Evolutionary conservation across 2,888 invertebrate genomes (phyloP).

Genomic region (Caenorhabditis parvicauda): DNA sequence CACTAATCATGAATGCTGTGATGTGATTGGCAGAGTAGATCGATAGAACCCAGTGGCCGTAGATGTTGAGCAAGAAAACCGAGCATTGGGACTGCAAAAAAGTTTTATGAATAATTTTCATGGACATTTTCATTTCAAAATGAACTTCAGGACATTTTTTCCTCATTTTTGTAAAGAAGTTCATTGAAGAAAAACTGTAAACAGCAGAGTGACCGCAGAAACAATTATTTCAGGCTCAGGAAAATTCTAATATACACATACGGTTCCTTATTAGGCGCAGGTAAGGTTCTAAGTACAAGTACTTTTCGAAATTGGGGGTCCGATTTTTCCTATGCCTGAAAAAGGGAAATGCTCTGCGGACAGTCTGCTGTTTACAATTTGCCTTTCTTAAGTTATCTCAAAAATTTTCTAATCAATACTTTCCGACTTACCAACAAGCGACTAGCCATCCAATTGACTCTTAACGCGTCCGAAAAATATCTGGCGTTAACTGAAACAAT

Average conservation of each 20-base stretch:
- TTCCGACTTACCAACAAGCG: slow-evolving; percentile 43
- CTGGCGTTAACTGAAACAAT: slow-evolving; percentile 47
- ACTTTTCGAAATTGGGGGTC: neutral
- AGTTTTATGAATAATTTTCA: neutral
- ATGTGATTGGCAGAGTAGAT: slow-evolving; percentile 50
- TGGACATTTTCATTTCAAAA: too few relatives aligned
- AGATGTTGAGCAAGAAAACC: slow-evolving; percentile 45
- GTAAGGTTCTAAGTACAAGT: neutral
- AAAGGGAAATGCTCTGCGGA: too few relatives aligned
- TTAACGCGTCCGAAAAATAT: slow-evolving; percentile 35
- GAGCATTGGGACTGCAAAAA: slow-evolving; percentile 50
- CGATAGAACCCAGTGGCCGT: slow-evolving; percentile 43
- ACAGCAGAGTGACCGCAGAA: neutral
- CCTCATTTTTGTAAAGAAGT: too few relatives aligned
- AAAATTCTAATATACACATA: too few relatives aligned
- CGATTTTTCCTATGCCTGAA: neutral
- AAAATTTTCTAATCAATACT: neutral
- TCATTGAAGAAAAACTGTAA: too few relatives aligned
- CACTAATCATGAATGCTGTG: slow-evolving; percentile 56
- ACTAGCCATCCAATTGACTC: slow-evolving; percentile 42
- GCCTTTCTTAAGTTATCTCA: too few relatives aligned
- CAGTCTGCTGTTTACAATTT: too few relatives aligned
- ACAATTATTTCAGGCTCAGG: neutral
- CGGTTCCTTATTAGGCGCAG: neutral
- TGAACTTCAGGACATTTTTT: too few relatives aligned